Evolutionary conservation across 2,888 invertebrate genomes (phyloP), one percentile per base, ranked within the genome.

Genomic region (Archips xylosteana): DNA sequence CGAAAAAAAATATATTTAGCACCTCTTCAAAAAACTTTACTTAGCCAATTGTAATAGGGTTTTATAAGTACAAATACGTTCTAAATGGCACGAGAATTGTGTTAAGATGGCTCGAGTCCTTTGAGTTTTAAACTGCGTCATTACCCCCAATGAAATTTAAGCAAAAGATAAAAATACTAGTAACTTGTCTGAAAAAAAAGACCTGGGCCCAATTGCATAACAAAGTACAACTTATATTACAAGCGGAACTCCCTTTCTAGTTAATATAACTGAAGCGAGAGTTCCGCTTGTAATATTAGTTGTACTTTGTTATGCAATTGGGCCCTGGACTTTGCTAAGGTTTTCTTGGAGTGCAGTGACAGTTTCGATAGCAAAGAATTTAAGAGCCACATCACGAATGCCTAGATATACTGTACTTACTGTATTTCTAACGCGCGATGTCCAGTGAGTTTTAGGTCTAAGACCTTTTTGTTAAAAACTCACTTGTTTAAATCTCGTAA

Each of bases 51-150:
- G n/a, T 57, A 32, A 32, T 32, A 57, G 57, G 32, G 57, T 57
- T 6, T 32, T 12, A 63, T 47, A 65, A 65, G 65, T 65, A 51
- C 65, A 60, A 60, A 60, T 54, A 54, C 9, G 23, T 23, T 23
- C 9, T 8, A 8, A 9, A 54, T 0, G 54, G 54, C 54, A 9
- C 9, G 8, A 15, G 54, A 54, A 49, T 8, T 45, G 9, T 10
- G 45, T 45, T 60, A 23, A 3, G 23, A n/a, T 13, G 39, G 34
- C 60, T 60, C 39, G 15, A 39, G 10, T 36, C 13, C 13, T 60
- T 60, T 13, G 10, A 10, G 23, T 60, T 13, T 60, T n/a, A 36
- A 36, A n/a, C 13, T n/a, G n/a, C 6, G 12, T 60, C 13, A n/a
- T 34, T 60, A 39, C 3, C 10, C 9, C 36, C 10, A 60, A n/a